Evolutionary conservation across 1,140 invertebrate genomes (phyloP), one percentile per base, ranked within the genome.

Genomic region (Orchestia grillus): DNA sequence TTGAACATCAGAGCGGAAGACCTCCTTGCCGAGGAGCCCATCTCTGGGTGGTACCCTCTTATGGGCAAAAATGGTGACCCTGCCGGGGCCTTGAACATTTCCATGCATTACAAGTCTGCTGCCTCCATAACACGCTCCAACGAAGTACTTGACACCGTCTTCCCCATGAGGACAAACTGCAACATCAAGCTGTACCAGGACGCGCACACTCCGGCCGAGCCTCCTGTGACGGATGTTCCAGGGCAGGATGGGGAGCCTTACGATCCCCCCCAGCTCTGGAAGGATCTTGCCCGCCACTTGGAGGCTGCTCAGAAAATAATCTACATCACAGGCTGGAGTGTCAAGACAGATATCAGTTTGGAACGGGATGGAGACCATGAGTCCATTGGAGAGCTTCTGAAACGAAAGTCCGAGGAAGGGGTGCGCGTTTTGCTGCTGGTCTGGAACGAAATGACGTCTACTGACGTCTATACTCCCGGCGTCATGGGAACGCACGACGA

Each of bases 401-500:
- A 97, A 62, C 91, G 96, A 36, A 97, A 97, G 57, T 96, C 97
- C 44, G 95, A 96, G 36, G 96, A 97, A 87, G 97, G 97, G 43
- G 97, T 97, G 15, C 92, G 96, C 43, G 97, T 97, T 0, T 87
- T 97, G 57, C 45, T 97, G 41, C 96, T 97, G 96, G 96, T 97
- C 19, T 97, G 97, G 97, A 97, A 97, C 96, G 97, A 97, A 88
- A 96, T 96, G 77, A 96, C 97, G 57, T 96, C 96, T 57, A 96
- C 96, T 43, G 96, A 97, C 40, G 95, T 97, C 4, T 97, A 96
- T 44, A 97, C 96, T 15, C 95, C 97, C 44, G 97, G 97, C 40
- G 90, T 97, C 16, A 97, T 97, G 97, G 97, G 97, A 23, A 97
- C 97, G 41, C 97, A 97, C 88, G 97, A 97, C 95, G 97, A 97